phyloP scores from a whole-genome alignment of 2,113 vertebrate species.

The Trachemys scripta region DNA sequence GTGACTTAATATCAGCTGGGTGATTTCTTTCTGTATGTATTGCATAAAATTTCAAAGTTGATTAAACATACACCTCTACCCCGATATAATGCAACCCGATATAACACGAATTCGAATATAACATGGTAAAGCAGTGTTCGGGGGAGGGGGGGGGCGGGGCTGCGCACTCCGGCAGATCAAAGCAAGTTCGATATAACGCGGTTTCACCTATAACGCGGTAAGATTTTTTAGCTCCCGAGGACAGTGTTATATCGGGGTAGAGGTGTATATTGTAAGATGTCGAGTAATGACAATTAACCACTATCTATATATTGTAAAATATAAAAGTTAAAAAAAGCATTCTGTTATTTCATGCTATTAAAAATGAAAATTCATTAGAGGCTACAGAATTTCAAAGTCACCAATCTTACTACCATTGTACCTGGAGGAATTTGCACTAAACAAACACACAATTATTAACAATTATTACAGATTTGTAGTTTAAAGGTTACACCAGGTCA shows the following conservation, averaged over 20 bases:
- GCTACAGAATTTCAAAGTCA: constrained; percentile 5
- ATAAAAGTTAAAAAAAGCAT: too few species aligned
- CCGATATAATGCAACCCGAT: too few species aligned
- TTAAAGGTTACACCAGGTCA: not conserved
- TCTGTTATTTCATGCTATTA: not conserved
- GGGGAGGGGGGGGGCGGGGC: too few species aligned
- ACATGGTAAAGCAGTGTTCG: too few species aligned
- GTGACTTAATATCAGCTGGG: not conserved
- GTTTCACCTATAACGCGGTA: too few species aligned
- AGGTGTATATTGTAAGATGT: not conserved
- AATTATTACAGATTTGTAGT: not conserved
- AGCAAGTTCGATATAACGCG: too few species aligned
- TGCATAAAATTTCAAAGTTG: not conserved
- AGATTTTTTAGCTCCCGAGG: too few species aligned
- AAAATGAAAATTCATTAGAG: not conserved
- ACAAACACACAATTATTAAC: not conserved
- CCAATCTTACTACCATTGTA: not conserved
- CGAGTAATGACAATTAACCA: not conserved
- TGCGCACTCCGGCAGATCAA: too few species aligned
- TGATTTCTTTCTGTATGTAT: not conserved
- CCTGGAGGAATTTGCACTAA: not conserved
- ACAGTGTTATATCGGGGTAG: too few species aligned
- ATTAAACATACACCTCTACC: not conserved
- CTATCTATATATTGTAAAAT: not conserved
- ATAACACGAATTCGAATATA: too few species aligned